Conservation (phyloP, 2,888 invertebrate genomes). For the Cataglyphis albicans region DNA sequence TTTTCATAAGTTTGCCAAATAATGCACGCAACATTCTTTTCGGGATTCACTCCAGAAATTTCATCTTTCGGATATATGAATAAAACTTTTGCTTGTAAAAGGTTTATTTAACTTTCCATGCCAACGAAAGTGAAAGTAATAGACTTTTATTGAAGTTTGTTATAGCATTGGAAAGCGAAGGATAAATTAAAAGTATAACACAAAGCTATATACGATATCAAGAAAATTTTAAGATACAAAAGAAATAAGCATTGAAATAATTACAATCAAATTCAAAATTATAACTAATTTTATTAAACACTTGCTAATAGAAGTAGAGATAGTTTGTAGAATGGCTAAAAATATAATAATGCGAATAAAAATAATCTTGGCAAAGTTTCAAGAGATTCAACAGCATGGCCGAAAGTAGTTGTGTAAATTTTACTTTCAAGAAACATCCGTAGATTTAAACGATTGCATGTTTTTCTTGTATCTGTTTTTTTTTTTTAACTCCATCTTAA, state of each 20-base stretch:
- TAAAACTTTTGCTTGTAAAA: not conserved
- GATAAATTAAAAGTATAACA: conserved; percentile 5
- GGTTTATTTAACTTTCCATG: not conserved
- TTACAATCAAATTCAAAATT: not conserved
- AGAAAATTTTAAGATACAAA: not conserved
- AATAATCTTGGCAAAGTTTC: conserved; percentile 30
- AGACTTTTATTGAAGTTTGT: conserved; percentile 1
- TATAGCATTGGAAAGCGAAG: not conserved
- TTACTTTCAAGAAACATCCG: not conserved
- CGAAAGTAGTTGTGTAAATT: not conserved
- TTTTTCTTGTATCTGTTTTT: not conserved
- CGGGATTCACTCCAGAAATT: not conserved
- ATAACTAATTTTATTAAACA: conserved; percentile 7
- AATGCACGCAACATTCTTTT: not conserved
- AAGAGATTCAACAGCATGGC: not conserved
- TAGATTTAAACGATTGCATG: not conserved
- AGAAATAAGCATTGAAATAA: not conserved
- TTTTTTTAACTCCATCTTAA: not conserved
- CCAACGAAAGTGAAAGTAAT: not conserved
- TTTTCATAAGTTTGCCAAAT: not conserved
- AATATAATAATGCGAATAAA: conserved; percentile 36
- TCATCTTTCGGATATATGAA: not conserved
- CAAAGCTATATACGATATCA: not conserved
- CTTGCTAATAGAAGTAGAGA: not conserved
- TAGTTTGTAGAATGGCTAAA: not conserved